Base-by-base conservation (phyloP, 2,888 invertebrate genomes). In the Ophion obscuratus region DNA sequence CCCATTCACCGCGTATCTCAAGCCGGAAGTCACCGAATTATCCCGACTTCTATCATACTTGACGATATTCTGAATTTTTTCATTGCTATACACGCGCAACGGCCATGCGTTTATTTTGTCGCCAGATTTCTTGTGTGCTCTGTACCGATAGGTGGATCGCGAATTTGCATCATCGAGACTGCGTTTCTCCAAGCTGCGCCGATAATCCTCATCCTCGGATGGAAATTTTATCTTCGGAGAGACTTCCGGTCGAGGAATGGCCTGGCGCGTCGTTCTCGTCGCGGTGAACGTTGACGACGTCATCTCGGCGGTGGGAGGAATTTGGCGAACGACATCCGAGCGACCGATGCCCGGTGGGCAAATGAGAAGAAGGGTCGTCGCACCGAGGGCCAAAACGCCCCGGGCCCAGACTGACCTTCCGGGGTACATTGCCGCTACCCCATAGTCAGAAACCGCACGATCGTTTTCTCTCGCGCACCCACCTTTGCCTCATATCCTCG, bases 401-500 rank as follows among this genome's bases (percentile, higher is more conserved):
- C 89, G 88, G 89, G 87, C 87, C 91, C 91, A 90, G 80, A 88
- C 80, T 87, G 89, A 91, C 90, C 89, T 93, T 90, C 91, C 91
- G 88, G 89, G 91, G 90, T 89, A 89, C 93, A 93, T 93, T 85
- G 85, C 88, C 85, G 88, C 92, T 92, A 93, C 93, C 93, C 93
- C 93, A 93, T 93, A 91, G 89, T 92, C 91, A 90, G 61, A 82
- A 74, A 67, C 59, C 88, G 82, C 83, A 82, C 73, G 27, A 84
- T 87, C 86, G 81, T 80, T 88, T 73, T 81, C 82, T 81, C 70
- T 62, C 71, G 47, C 85, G 78, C 86, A 67, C 53, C 83, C 76
- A 79, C 78, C 66, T 74, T 79, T 85, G 68, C 80, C 44, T 77
- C 87, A 84, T 84, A 75, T 81, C 75, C 24, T 67, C n/a, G 40